Base-by-base conservation (phyloP, 2,797 vertebrate genomes). In the Chrysolophus pictus region DNA sequence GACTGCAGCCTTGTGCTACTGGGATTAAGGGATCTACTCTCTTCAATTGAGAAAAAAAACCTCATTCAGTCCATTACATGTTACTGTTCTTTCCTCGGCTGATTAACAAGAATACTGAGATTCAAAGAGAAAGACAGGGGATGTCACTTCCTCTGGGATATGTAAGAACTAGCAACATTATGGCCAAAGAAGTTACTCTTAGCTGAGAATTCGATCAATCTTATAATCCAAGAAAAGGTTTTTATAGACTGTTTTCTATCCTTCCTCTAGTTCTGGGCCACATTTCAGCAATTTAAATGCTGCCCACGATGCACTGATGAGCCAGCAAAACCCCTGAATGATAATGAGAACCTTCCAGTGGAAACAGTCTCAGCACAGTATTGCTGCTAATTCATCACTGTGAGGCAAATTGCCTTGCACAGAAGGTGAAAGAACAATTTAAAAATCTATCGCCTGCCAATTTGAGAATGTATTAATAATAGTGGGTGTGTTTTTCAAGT, bases 401-500 rank as follows among this genome's bases (percentile, higher is more conserved):
- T n/a, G 88, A 94, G 87, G 84, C 65, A 94, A 87, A 86, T 42
- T 0, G 0, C 69, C 8, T 87, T 37, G 91, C 87, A 79, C 56
- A 78, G 59, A 94, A 71, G 76, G 71, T 93, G 93, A 95, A 96
- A 94, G 77, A 84, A 94, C 87, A 95, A 88, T 83, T 95, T 91
- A 64, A 94, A 95, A 91, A 92, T 93, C 49, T 23, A 94, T 91
- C 82, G 82, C 79, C 59, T 90, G 87, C 35, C 90, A 85, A 94
- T 96, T 95, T 81, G 87, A 91, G 93, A 93, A 90, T 70, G 80
- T 91, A 91, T 96, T 94, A 56, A 91, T 93, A 91, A 95, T 88
- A 73, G 89, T 8, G 37, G 42, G 62, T 88, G 94, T 90, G 71
- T 79, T 92, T 96, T 91, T 79, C 67, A 62, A 90, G 53, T 58